Base-by-base conservation (phyloP, 37 sponge, comb jelly and placozoan species). In the Tethya wilhelma region DNA sequence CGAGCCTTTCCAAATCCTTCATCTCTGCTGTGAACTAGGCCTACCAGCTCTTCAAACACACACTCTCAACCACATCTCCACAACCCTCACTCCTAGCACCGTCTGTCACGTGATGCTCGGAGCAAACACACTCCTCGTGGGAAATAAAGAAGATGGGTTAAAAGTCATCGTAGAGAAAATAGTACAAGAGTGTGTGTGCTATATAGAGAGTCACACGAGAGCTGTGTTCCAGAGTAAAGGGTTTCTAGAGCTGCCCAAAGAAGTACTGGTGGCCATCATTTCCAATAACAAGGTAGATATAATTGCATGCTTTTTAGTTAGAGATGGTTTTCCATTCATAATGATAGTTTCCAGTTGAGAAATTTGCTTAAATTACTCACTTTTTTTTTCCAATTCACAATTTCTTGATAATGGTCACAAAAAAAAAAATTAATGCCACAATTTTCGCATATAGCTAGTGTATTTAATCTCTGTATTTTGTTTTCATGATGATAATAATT, bases 171-270 rank as follows among this genome's bases (percentile, higher is more conserved):
- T 81, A 44, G 59, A 56, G 12, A 37, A 65, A 23, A 69, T 90
- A 22, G 74, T 75, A 23, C 73, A 90, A 29, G 33, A 62, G 36
- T 86, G 90, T 45, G n/a, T 86, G 78, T 26, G 43, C 33, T 94
- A 65, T 67, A 73, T 90, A 19, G 59, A 67, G 28, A 68, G 32
- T 7, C 67, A 90, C 73, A 78, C 84, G 14, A 44, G 43, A 32
- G 71, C 83, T 2, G 90, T 94, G 11, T 44, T 90, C 31, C n/a
- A 38, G 30, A 77, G 86, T 4, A 67, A 73, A 5, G 71, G 57
- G 2, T 79, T 90, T 31, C 57, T 94, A 1, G 42, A 59, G 4
- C 73, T 94, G 45, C 44, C 81, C 22, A 83, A 83, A 28, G 73
- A 87, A 2, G 38, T 64, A n/a, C 25, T 94, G 5, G 67, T 87